Percentiles rank a stretch among this genome's conserved stretches.
phyloP scores from a whole-genome alignment of 1,140 invertebrate species.

The Ceratitis capitata region DNA sequence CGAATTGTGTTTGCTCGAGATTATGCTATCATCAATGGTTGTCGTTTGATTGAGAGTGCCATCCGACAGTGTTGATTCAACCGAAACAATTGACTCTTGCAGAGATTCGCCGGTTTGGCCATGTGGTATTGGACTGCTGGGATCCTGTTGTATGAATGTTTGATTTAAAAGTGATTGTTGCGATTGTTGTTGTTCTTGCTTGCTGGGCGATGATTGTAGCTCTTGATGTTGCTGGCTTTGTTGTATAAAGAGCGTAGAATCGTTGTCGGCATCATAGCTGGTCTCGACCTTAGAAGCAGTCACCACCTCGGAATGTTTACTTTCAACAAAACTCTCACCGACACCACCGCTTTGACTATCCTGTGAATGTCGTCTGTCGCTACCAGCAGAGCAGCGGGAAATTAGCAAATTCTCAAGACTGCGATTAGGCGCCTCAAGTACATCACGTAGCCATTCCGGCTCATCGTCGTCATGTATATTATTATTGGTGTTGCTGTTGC shows the following conservation, averaged over 20 bases:
- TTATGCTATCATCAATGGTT: constrained; percentile 64
- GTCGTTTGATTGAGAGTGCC: constrained; percentile 58
- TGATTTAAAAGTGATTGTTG: constrained; percentile 49
- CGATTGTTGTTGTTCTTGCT: neutral
- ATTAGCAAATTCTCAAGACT: constrained; percentile 62
- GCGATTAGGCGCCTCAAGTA: constrained; percentile 67
- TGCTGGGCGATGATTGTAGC: neutral
- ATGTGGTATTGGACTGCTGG: neutral
- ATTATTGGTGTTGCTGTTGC: constrained; percentile 47
- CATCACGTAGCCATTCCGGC: constrained; percentile 70
- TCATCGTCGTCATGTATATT: constrained; percentile 67
- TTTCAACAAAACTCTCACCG: neutral
- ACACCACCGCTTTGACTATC: neutral
- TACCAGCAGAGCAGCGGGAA: constrained; percentile 35
- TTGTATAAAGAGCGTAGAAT: constrained; percentile 45
- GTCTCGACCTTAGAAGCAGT: constrained; percentile 45
- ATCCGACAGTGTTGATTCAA: constrained; percentile 63
- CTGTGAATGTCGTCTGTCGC: neutral
- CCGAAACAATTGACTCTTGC: constrained; percentile 63
- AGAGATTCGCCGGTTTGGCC: constrained; percentile 53
- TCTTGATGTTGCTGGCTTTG: constrained; percentile 43
- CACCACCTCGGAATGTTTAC: constrained; percentile 42
- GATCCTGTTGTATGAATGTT: constrained; percentile 45
- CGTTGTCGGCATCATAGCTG: constrained; percentile 43
- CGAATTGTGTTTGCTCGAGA: constrained; percentile 63